phyloP scores from a whole-genome alignment of 2,888 invertebrate genomes.

The Monochamus alternatus region DNA sequence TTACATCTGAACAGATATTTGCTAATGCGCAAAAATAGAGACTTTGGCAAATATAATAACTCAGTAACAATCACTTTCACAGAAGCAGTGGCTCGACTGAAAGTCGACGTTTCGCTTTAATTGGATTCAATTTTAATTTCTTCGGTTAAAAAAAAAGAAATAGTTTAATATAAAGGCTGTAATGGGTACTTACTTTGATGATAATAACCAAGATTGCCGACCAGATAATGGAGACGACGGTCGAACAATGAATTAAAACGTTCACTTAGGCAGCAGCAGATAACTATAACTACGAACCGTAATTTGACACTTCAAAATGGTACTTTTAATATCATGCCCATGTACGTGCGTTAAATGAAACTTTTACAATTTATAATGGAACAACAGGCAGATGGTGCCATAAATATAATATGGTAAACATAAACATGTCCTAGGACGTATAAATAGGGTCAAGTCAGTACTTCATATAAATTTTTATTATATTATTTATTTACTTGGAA shows the following conservation, averaged over 20 bases:
- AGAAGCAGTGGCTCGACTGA: constrained; percentile 40
- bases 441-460: too few relatives aligned
- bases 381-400: neutral
- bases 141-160: neutral
- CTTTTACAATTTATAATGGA: neutral
- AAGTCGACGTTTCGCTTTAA: constrained; percentile 30
- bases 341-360: neutral
- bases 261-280: neutral
- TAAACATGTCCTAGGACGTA: too few relatives aligned
- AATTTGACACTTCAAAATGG: neutral
- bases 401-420: too few relatives aligned
- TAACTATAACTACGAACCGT: neutral
- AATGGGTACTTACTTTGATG: neutral
- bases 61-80: constrained; percentile 45
- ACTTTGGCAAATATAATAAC: constrained; percentile 37
- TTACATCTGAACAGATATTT: too few relatives aligned
- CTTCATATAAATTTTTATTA: too few relatives aligned
- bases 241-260: neutral
- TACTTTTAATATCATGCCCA: neutral
- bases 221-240: neutral
- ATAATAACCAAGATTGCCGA: neutral
- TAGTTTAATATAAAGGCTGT: neutral
- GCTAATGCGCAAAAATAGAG: constrained; percentile 41
- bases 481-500: too few relatives aligned
- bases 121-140: constrained; percentile 20